phyloP scores from a whole-genome alignment of 2,113 vertebrate genomes.

The Hyperoodon ampullatus region DNA sequence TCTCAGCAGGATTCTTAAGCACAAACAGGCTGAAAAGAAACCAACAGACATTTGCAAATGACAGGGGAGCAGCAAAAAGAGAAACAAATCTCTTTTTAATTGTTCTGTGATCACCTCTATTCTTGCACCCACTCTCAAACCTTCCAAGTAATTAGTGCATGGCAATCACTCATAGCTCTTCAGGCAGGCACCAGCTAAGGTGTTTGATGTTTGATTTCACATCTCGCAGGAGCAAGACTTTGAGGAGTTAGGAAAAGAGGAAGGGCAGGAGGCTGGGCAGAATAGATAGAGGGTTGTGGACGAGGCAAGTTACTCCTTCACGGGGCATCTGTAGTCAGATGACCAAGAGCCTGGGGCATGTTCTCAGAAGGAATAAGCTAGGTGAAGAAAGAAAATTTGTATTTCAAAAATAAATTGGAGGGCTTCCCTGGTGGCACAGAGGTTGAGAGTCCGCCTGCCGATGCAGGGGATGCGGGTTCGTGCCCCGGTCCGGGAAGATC shows the following conservation, averaged over 20 bases:
- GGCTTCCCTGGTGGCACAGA: too few species aligned
- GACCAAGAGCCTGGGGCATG: too few species aligned
- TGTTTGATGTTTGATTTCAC: neutral
- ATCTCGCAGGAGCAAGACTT: neutral
- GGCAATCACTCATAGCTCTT: neutral
- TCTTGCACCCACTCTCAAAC: neutral
- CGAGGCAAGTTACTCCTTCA: neutral
- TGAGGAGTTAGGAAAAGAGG: neutral
- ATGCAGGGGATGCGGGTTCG: too few species aligned
- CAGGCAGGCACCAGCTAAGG: neutral
- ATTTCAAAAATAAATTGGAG: neutral
- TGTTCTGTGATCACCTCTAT: constrained; percentile 33
- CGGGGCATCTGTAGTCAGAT: neutral
- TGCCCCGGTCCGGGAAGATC: too few species aligned
- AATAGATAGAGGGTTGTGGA: neutral
- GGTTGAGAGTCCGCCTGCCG: too few species aligned
- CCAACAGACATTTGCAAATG: constrained; percentile 10
- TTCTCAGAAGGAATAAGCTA: neutral
- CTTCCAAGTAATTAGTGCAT: neutral
- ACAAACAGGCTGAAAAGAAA: constrained; percentile 50
- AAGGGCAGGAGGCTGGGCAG: neutral
- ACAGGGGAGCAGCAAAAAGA: neutral
- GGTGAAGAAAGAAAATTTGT: neutral
- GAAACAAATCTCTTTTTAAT: constrained; percentile 70
- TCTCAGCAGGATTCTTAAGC: constrained; percentile 55